Conservation (phyloP, 2,113 vertebrate species). For the Rhinogobius similis region DNA sequence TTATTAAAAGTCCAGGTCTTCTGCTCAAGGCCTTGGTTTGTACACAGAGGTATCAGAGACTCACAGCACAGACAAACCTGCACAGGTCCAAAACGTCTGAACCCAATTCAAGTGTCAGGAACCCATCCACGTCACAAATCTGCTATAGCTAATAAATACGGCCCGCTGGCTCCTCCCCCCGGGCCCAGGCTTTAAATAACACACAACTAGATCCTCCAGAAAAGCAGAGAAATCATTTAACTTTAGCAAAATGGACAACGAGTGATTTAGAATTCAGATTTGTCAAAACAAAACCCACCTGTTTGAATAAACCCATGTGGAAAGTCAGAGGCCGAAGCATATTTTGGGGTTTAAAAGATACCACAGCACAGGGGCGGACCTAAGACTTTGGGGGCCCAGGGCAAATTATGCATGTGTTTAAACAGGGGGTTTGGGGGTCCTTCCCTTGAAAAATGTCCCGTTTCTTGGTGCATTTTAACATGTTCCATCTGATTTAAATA, state of each 20-base stretch:
- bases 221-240: conserved; percentile 75
- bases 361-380: no score
- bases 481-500: no score
- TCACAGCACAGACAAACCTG: conserved; percentile 62
- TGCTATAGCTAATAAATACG: conserved; percentile 72
- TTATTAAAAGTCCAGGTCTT: conserved; percentile 59
- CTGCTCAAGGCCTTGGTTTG: conserved; percentile 58
- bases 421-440: no score
- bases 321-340: no score
- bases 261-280: no score
- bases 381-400: no score
- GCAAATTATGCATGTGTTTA: no score
- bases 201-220: background rate
- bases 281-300: no score
- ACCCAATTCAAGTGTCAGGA: conserved; percentile 79
- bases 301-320: no score
- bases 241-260: background rate
- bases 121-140: conserved; percentile 57
- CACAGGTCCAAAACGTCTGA: conserved; percentile 66
- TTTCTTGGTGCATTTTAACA: no score
- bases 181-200: conserved; percentile 56
- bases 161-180: conserved; percentile 15
- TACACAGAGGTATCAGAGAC: conserved; percentile 77
- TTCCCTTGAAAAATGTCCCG: no score
- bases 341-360: no score